phyloP scores from a whole-genome alignment of 2,888 invertebrate species.

The Campopleginae sp. region DNA sequence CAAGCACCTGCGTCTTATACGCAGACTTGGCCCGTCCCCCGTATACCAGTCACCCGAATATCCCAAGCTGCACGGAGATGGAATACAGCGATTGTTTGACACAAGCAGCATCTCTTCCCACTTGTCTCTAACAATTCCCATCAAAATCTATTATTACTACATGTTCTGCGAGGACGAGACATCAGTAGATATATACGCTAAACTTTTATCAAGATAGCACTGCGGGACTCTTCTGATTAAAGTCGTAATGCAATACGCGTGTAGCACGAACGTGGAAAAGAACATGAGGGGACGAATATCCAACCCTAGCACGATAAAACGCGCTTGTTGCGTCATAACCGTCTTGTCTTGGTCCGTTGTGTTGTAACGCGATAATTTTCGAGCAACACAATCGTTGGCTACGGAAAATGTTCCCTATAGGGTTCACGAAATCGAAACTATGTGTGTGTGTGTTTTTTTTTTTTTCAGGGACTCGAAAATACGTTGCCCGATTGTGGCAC shows the following conservation, averaged over 20 bases:
- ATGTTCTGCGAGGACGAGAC: conserved; percentile 65
- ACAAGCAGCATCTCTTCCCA: conserved; percentile 13
- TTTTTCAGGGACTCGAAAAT: neutral
- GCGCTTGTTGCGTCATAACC: conserved; percentile 21
- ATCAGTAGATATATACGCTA: conserved; percentile 31
- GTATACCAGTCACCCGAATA: neutral
- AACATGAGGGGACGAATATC: conserved; percentile 38
- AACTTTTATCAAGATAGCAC: conserved; percentile 21
- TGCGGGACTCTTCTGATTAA: conserved; percentile 76
- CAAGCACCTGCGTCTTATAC: conserved; percentile 44
- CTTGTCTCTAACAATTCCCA: conserved; percentile 24
- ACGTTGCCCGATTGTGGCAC: neutral
- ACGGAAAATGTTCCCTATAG: too few species aligned
- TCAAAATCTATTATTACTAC: conserved; percentile 71
- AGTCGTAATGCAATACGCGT: conserved; percentile 83
- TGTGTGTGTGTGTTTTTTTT: too few species aligned
- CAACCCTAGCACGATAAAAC: conserved; percentile 61
- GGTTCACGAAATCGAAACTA: too few species aligned
- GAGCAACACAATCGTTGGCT: neutral
- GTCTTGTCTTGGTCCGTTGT: conserved; percentile 14
- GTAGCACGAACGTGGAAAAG: conserved; percentile 69
- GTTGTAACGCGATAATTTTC: neutral
- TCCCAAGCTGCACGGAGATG: conserved; percentile 15
- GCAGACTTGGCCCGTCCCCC: conserved; percentile 22
- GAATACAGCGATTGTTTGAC: conserved; percentile 36